A percentile compares a stretch with the other conserved stretches of the same genome.
Evolutionary conservation across 1,140 invertebrate genomes (phyloP).

Genomic region (Cotesia typhae): DNA sequence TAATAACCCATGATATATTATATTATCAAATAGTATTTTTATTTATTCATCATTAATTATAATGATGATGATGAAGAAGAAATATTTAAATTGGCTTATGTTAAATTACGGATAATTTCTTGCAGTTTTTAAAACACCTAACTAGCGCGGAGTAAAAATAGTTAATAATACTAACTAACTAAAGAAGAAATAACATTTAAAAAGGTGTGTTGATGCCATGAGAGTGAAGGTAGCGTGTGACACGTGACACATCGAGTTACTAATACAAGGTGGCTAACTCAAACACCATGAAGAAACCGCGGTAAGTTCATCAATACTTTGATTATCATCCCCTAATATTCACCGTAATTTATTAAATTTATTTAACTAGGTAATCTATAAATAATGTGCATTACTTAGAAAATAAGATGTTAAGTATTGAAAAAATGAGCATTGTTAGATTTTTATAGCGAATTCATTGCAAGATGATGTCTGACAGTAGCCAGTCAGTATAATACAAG

Average conservation of each 20-base stretch:
- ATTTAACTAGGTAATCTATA: not conserved
- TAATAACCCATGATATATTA: too few relatives aligned
- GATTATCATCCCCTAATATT: conserved; percentile 1
- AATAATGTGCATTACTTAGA: too few relatives aligned
- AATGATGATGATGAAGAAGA: too few relatives aligned
- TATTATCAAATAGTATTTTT: too few relatives aligned
- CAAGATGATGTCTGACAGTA: not conserved
- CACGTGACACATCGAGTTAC: conserved; percentile 55
- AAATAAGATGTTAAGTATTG: too few relatives aligned
- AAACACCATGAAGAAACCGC: conserved; percentile 55
- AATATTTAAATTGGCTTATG: too few relatives aligned
- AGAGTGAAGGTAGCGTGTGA: conserved; percentile 47
- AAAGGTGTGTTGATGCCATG: conserved; percentile 42
- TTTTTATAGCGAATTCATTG: too few relatives aligned
- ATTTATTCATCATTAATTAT: too few relatives aligned
- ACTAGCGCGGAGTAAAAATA: too few relatives aligned
- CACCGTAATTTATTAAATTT: not conserved
- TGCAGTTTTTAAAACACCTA: too few relatives aligned
- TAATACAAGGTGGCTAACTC: conserved; percentile 41
- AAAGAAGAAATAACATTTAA: not conserved
- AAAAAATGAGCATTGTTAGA: too few relatives aligned
- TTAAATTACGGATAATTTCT: too few relatives aligned
- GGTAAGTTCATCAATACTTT: conserved; percentile 46
- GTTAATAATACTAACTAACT: not conserved
- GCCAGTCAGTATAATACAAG: conserved; percentile 4